Evolutionary conservation across 1,140 invertebrate species (phyloP).

Genomic region (Brachionus paranguensis): DNA sequence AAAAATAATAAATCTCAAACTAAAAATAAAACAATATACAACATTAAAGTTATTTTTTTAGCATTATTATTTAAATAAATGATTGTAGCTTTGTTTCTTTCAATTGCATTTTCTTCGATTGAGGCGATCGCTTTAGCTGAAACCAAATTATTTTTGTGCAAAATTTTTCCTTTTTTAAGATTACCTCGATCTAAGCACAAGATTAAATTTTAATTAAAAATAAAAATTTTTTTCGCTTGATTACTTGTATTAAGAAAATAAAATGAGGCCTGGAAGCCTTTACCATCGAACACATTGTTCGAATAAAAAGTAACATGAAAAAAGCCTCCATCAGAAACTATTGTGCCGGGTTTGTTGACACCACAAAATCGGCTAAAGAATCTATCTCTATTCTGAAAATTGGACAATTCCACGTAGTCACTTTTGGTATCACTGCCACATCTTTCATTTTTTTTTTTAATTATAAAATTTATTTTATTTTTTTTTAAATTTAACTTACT

Average conservation of each 20-base stretch:
- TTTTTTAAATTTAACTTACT: neutral
- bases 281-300: slow-evolving; percentile 82
- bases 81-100: neutral
- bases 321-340: slow-evolving; percentile 81
- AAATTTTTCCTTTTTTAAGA: neutral
- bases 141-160: neutral
- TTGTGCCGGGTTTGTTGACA: slow-evolving; percentile 47
- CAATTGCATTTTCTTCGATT: neutral
- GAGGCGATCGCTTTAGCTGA: neutral
- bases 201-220: neutral
- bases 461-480: neutral
- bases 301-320: slow-evolving; percentile 88
- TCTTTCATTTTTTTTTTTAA: slow-evolving; percentile 58
- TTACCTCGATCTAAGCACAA: neutral
- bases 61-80: neutral
- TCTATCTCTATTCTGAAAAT: slow-evolving; percentile 76
- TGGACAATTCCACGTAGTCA: slow-evolving; percentile 89
- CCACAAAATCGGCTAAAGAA: slow-evolving; percentile 81
- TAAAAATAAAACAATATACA: neutral
- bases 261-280: slow-evolving; percentile 84
- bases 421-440: slow-evolving; percentile 78
- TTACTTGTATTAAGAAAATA: slow-evolving; percentile 60
- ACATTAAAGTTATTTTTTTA: neutral
- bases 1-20: too few relatives aligned
- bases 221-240: neutral